Percentiles rank a stretch among this genome's conserved stretches.
Evolutionary conservation across 2,888 invertebrate species (phyloP).

Genomic region (Folsomia candida): DNA sequence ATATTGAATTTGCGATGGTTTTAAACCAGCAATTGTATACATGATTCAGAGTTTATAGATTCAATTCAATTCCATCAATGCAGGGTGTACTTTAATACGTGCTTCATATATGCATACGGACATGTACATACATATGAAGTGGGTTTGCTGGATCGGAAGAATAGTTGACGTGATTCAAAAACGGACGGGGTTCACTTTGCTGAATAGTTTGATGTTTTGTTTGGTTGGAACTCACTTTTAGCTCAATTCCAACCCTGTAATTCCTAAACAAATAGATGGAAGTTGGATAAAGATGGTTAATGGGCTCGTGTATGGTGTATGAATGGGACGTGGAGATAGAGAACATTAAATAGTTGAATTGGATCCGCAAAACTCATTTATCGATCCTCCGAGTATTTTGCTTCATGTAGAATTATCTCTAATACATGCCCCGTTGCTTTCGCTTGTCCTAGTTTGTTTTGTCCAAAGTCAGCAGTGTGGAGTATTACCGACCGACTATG

Average conservation of each 20-base stretch:
- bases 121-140: too few species aligned
- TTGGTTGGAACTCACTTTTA: too few species aligned
- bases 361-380: constrained; percentile 20
- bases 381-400: constrained; percentile 7
- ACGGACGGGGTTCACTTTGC: too few species aligned
- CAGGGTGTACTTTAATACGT: not conserved
- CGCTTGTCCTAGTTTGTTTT: constrained; percentile 6
- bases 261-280: not conserved
- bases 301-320: not conserved
- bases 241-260: too few species aligned
- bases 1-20: not conserved
- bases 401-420: constrained; percentile 17
- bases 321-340: not conserved
- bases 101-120: too few species aligned
- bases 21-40: not conserved
- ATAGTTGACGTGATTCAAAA: too few species aligned
- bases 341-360: constrained; percentile 11
- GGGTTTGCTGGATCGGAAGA: too few species aligned
- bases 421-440: constrained; percentile 16
- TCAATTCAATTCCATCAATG: not conserved
- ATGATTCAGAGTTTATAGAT: not conserved
- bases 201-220: too few species aligned
- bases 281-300: not conserved
- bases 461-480: not conserved
- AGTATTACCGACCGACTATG: too few species aligned